These are phyloP conservation scores for Pseudomyrmex cubaensis DNA, from an alignment of 1,140 invertebrate species.

Conservation along the genomic window DNA sequence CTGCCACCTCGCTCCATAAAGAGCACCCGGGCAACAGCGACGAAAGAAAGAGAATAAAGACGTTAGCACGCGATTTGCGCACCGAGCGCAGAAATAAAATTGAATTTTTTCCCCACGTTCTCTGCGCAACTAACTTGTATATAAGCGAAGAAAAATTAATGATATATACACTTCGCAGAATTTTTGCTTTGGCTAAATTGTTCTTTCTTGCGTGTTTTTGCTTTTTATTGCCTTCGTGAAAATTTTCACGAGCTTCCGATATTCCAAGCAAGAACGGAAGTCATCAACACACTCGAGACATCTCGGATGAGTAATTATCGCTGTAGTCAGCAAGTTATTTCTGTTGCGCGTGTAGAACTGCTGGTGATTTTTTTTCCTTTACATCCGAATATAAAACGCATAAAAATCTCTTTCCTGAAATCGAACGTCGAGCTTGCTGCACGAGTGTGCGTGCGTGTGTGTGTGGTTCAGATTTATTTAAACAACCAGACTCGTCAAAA, in stretches of 20 bases:
- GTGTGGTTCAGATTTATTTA: too few relatives aligned
- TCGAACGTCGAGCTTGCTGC: too few relatives aligned
- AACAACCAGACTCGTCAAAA: too few relatives aligned
- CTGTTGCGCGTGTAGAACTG: not conserved
- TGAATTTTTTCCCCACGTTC: not conserved
- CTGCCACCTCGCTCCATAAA: slow-evolving; percentile 65
- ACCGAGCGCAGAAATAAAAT: not conserved
- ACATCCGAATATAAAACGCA: too few relatives aligned
- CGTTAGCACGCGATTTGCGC: slow-evolving; percentile 31
- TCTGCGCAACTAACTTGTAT: too few relatives aligned
- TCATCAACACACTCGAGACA: slow-evolving; percentile 58
- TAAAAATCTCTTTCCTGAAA: too few relatives aligned
- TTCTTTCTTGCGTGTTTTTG: too few relatives aligned
- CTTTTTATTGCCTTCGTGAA: not conserved
- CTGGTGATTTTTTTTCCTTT: not conserved
- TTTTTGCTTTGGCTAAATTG: not conserved
- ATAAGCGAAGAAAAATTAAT: too few relatives aligned
- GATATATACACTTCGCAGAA: not conserved
- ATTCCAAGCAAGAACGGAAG: slow-evolving; percentile 37
- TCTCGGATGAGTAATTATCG: slow-evolving; percentile 51
- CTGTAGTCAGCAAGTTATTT: slow-evolving; percentile 19
- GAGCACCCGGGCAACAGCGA: slow-evolving; percentile 58
- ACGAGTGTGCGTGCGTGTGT: too few relatives aligned
- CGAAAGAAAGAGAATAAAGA: slow-evolving; percentile 67
- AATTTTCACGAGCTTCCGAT: slow-evolving; percentile 30